Base-by-base conservation (phyloP, 2,888 invertebrate species). In the Amphimallon solstitiale region DNA sequence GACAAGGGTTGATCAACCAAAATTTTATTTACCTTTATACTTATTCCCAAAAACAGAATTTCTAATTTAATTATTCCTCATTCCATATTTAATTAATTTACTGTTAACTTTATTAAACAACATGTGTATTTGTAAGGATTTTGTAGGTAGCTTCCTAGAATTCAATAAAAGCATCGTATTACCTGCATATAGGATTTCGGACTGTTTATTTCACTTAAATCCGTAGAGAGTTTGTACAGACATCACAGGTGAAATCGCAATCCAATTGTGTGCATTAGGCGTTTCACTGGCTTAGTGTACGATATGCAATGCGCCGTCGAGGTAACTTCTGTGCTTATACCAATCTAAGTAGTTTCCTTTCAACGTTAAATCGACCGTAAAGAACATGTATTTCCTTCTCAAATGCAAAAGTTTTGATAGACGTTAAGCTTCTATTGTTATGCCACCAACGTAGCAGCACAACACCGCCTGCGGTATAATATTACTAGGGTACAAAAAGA, bases 201-300 rank as follows among this genome's bases (percentile, higher is more conserved):
- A 4, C 23, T 29, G 29, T 29, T 29, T 29, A 29, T 29, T 29
- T 29, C 29, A 5, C 29, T 29, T 29, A 29, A 29, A 29, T 5
- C 29, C 29, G 6, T 29, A 5, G 5, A 5, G 29, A 29, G 9
- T 29, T 45, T 45, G 9, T 45, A 7, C 19, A 15, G 45, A 19
- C 10, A 45, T 45, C n/a, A 15, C 45, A 17, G 45, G 19, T 19
- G 7, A 45, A 19, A 45, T 10, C 19, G n/a, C 10, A 45, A 45
- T 45, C 45, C 45, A 45, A 45, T 45, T 45, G 45, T 45, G 45
- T 45, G 19, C n/a, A 45, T 45, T 15, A 19, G 45, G 19, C 45
- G 45, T 45, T 15, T 45, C 19, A 19, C 45, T 19, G 19, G 45
- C 19, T 45, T 45, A 17, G 19, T 17, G 3, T 45, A 19, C 17